Evolutionary conservation across 2,113 vertebrate species (phyloP), one percentile per base, ranked within the genome.

Genomic region (Ahaetulla prasina): DNA sequence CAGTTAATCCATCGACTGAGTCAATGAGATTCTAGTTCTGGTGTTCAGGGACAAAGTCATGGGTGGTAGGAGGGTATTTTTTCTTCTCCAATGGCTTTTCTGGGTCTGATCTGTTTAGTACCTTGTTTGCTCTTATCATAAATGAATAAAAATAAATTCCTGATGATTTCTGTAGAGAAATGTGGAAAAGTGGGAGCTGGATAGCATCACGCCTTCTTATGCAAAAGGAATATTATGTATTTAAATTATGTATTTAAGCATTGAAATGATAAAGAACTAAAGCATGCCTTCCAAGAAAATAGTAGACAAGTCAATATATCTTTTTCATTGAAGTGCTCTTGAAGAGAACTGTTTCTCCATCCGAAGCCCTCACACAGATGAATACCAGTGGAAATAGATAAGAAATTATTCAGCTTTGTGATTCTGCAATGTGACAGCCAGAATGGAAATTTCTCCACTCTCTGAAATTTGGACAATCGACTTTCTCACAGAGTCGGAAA

Each of bases 371-470:
- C 52, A 89, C 43, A 85, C 22, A 0, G 49, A 85, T 0, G 0
- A 25, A 1, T 20, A 53, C 20, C 87, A 50, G 45, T 88, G 2
- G 89, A 5, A 43, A 89, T 54, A 52, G 49, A 91, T 90, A 16
- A 93, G 63, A 91, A 93, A 1, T 0, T 47, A 84, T 3, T 85
- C 20, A 50, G 55, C 49, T 60, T 52, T 39, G 53, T 8, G 90
- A 91, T 84, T 89, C 84, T 11, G 4, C 10, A n/a, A 53, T 60
- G 68, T 84, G 74, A 85, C 74, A 49, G 23, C 6, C 45, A 50
- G 63, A 63, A 63, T 90, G 47, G n/a, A 90, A 85, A 80, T 87
- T 90, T 88, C 74, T 95, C 89, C 90, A 92, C 39, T 3, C 20
- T 39, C 1, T 0, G 39, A 86, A 94, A 1, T n/a, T 35, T 14